Evolutionary conservation across 2,797 vertebrate species (phyloP).

Genomic region (Zenarchopterus dispar): DNA sequence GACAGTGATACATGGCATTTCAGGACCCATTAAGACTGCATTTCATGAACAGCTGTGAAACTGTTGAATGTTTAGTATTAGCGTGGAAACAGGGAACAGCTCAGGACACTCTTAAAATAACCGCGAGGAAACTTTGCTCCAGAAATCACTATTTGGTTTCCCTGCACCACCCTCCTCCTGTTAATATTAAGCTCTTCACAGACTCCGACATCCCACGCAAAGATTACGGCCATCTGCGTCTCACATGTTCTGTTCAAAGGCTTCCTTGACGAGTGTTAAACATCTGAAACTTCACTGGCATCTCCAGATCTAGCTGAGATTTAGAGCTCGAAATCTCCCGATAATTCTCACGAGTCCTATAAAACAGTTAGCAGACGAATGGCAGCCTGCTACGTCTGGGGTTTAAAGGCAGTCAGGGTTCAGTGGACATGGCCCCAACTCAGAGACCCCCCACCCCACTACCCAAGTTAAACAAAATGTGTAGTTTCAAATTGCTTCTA

Average conservation of each 20-base stretch:
- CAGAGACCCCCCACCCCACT: background rate
- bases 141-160: background rate
- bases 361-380: constrained; percentile 15
- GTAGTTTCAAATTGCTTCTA: background rate
- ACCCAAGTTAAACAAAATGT: background rate
- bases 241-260: constrained; percentile 58
- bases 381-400: constrained; percentile 6
- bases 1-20: too few species aligned
- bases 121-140: too few species aligned
- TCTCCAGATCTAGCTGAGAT: constrained; percentile 20
- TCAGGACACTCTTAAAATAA: too few species aligned
- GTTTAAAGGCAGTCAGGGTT: background rate
- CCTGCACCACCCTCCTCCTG: constrained; percentile 15
- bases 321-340: constrained; percentile 14
- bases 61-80: too few species aligned
- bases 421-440: constrained; percentile 7
- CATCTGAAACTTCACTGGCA: constrained; percentile 17
- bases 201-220: constrained; percentile 20
- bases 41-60: too few species aligned
- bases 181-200: constrained; percentile 20
- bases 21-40: too few species aligned
- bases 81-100: too few species aligned
- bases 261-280: background rate
- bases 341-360: constrained; percentile 27
- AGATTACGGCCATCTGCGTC: constrained; percentile 44